phyloP scores from a whole-genome alignment of 2,888 invertebrate species.

The Chymomyza fuscimana region DNA sequence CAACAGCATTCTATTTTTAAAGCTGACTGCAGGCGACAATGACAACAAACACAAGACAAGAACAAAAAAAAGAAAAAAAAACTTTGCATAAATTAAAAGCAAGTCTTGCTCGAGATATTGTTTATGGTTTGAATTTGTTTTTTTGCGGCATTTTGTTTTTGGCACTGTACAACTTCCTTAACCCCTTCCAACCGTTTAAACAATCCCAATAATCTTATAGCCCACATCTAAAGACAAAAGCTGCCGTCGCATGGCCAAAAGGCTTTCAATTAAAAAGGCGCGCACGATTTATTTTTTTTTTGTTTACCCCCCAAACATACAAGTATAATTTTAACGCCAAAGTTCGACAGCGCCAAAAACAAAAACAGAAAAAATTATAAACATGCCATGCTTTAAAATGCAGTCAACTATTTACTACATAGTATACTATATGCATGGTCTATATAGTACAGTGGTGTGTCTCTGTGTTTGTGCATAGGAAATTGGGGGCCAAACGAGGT shows the following conservation, averaged over 20 bases:
- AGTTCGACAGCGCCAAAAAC: slow-evolving; percentile 50
- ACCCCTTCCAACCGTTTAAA: not conserved
- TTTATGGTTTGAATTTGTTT: slow-evolving; percentile 4
- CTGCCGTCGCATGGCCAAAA: slow-evolving; percentile 52
- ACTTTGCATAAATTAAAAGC: slow-evolving; percentile 41
- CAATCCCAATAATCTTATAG: not conserved
- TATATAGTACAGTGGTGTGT: not conserved
- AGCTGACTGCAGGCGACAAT: slow-evolving; percentile 11
- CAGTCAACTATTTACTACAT: slow-evolving; percentile 9
- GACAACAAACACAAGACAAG: not conserved
- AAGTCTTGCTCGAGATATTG: not conserved
- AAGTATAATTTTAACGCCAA: slow-evolving; percentile 52
- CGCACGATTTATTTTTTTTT: slow-evolving; percentile 61
- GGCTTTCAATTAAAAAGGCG: slow-evolving; percentile 59
- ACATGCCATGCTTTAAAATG: slow-evolving; percentile 3
- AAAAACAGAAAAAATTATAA: slow-evolving; percentile 18
- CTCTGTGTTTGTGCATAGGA: not conserved
- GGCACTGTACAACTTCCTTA: not conserved
- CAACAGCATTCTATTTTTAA: slow-evolving; percentile 17
- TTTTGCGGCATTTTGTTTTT: slow-evolving; percentile 17
- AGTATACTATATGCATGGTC: not conserved
- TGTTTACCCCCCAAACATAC: slow-evolving; percentile 12
- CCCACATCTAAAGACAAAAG: slow-evolving; percentile 10
- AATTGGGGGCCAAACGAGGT: not conserved
- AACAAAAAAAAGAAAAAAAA: not conserved